A percentile compares a stretch with the other conserved stretches of the same genome.
Evolutionary conservation across 2,113 vertebrate species (phyloP).

Genomic region (Strix uralensis): DNA sequence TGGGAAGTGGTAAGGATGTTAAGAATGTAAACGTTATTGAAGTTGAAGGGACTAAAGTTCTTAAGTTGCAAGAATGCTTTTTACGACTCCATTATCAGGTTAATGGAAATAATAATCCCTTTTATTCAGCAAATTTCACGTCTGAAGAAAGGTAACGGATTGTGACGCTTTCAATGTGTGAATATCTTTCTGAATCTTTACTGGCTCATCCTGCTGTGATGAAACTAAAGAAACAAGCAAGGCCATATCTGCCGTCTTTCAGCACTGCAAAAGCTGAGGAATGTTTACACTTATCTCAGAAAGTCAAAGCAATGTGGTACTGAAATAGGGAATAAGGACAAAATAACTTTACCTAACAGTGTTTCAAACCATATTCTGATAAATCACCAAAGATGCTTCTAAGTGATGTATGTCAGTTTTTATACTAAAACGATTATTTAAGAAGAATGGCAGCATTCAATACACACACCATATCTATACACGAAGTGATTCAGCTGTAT

Average conservation of each 20-base stretch:
- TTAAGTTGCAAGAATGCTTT: not conserved
- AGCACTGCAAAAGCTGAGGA: not conserved
- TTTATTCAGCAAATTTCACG: not conserved
- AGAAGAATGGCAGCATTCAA: not conserved
- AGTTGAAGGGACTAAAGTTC: accelerated
- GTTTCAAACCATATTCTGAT: not conserved
- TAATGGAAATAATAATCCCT: not conserved
- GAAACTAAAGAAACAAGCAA: not conserved
- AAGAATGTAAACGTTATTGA: not conserved
- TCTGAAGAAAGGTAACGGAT: not conserved
- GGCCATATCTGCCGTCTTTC: not conserved
- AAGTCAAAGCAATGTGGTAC: not conserved
- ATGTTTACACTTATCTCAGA: not conserved
- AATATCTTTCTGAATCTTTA: not conserved
- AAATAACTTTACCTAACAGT: not conserved
- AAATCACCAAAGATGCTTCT: not conserved
- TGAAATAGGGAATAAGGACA: not conserved
- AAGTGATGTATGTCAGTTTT: not conserved
- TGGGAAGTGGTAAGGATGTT: not conserved
- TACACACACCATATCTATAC: no score
- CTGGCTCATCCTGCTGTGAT: not conserved
- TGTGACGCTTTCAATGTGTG: accelerated
- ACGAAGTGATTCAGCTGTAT: not conserved
- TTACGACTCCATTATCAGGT: accelerated
- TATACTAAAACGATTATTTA: not conserved